Evolutionary conservation across 2,113 vertebrate species (phyloP), one percentile per base, ranked within the genome.

Genomic region (Heteronetta atricapilla): DNA sequence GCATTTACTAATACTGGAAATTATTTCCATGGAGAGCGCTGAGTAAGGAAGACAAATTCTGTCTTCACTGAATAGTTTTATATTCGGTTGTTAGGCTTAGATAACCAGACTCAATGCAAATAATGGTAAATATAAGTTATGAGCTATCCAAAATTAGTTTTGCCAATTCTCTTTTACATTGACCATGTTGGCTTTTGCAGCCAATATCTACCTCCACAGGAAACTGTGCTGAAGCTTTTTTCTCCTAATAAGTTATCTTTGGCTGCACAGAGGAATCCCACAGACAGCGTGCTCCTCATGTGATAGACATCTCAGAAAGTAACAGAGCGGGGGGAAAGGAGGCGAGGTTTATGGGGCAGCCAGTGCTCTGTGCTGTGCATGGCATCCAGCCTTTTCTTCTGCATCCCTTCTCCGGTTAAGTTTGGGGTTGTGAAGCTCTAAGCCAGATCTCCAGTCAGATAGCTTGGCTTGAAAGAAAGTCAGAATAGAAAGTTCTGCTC

Each of bases 291-390:
- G 16, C 29, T 89, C 38, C 22, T 93, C 1, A 1, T 73, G 50
- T 73, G 64, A 84, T 93, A 68, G 88, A 86, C 36, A 31, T 81
- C 64, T 92, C 81, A 85, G 42, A 87, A 82, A 75, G 82, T 36
- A 52, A 38, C 15, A 69, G 78, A 10, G n/a, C 34, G 36, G 72
- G 21, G 12, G 26, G 18, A 82, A 60, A 33, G 13, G 44, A 72
- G 58, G 29, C 19, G 48, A 86, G 73, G 55, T 38, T 83, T 80
- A 62, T 2, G 1, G 53, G 50, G 52, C 40, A 93, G 66, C 31
- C 56, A 31, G 56, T 40, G 28, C 66, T 78, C 50, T 48, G 21
- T 40, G 42, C 20, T 31, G 50, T 38, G 26, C 16, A 19, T 13
- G 13, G 19, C 36, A 19, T 93, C 64, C 60, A 70, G 44, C 16